phyloP scores from a whole-genome alignment of 2,888 invertebrate species.

The Acleris sparsana region DNA sequence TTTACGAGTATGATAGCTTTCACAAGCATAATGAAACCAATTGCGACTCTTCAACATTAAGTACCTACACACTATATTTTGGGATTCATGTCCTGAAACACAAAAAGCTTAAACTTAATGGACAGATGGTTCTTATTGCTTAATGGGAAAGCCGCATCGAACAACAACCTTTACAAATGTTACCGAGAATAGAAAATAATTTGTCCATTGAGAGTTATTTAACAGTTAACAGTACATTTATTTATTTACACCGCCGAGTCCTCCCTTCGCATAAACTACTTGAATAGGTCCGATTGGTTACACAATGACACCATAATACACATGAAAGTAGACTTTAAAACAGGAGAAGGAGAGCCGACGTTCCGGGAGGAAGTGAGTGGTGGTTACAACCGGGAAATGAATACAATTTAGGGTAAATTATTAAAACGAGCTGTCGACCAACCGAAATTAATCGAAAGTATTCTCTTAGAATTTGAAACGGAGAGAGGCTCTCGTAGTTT shows the following conservation, averaged over 20 bases:
- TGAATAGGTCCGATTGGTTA: slow-evolving; percentile 44
- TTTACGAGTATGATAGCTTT: slow-evolving; percentile 28
- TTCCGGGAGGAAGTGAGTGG: slow-evolving; percentile 42
- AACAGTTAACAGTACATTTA: slow-evolving; percentile 56
- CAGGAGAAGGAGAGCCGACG: slow-evolving; percentile 45
- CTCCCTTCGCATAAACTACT: slow-evolving; percentile 51
- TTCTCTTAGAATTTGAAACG: slow-evolving; percentile 64
- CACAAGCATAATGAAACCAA: slow-evolving; percentile 37
- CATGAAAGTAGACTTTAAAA: slow-evolving; percentile 48
- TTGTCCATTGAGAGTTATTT: slow-evolving; percentile 64
- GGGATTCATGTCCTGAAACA: background rate
- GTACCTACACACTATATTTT: background rate
- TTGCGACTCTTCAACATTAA: slow-evolving; percentile 31
- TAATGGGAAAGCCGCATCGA: slow-evolving; percentile 12
- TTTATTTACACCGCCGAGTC: slow-evolving; percentile 60
- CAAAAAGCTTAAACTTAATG: background rate
- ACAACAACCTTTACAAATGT: slow-evolving; percentile 54
- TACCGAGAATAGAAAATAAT: slow-evolving; percentile 57
- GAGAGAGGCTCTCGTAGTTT: slow-evolving; percentile 51
- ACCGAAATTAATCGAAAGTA: slow-evolving; percentile 72
- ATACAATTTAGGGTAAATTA: slow-evolving; percentile 62
- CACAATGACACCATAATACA: slow-evolving; percentile 42
- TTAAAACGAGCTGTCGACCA: slow-evolving; percentile 70
- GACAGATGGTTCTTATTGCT: background rate
- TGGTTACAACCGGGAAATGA: slow-evolving; percentile 49